Conservation (phyloP, 2,888 invertebrate species). For the Eulithis testata region DNA sequence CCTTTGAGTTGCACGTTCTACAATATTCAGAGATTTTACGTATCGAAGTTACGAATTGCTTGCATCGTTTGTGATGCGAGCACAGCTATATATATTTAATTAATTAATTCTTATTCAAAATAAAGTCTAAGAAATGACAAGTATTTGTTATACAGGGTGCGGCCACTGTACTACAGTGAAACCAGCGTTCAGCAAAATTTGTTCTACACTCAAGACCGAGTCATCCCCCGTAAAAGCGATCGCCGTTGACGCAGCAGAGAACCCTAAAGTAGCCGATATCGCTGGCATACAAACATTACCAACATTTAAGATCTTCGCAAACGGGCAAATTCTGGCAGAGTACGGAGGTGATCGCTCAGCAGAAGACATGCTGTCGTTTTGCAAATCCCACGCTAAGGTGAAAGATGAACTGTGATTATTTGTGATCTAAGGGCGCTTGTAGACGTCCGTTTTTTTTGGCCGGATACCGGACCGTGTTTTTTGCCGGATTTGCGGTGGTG, state of each 20-base stretch:
- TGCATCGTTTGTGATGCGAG: no score
- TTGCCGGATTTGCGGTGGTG: no score
- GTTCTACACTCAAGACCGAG: constrained; percentile 74
- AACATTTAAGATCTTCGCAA: constrained; percentile 86
- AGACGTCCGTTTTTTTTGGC: no score
- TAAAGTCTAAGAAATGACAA: no score
- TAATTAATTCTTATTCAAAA: no score
- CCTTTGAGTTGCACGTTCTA: not conserved
- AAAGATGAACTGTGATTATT: constrained; percentile 76
- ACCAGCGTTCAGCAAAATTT: constrained; percentile 86
- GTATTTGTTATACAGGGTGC: constrained; percentile 84
- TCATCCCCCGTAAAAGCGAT: constrained; percentile 72
- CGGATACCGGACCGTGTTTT: no score
- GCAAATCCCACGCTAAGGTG: constrained; percentile 56
- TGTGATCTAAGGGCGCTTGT: no score
- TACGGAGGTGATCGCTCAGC: constrained; percentile 84
- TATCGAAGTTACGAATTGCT: no score
- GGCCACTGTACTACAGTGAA: constrained; percentile 88
- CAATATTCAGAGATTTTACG: no score
- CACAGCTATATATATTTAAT: no score
- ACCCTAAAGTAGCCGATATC: constrained; percentile 83
- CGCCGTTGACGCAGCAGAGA: constrained; percentile 88
- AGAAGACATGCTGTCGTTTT: constrained; percentile 84
- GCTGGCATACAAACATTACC: constrained; percentile 87
- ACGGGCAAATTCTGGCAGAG: constrained; percentile 79